These are phyloP conservation scores for Philereme vetulata DNA, from an alignment of 2,888 invertebrate genomes.

Conservation along the genomic window DNA sequence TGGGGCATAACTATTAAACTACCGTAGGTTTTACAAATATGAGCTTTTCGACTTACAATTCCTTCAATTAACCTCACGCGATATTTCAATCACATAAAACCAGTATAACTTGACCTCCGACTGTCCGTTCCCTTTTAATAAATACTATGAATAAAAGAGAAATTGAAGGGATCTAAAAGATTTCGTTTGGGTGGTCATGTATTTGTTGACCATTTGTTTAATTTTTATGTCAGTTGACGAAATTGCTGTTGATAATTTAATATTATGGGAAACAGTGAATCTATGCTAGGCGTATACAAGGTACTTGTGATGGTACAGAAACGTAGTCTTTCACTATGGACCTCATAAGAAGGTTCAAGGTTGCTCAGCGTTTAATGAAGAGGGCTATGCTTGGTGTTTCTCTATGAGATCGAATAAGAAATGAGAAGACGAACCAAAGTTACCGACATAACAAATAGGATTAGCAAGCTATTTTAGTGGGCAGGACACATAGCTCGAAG, in stretches of 20 bases:
- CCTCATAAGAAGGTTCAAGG: no score
- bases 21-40: no score
- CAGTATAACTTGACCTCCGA: slow-evolving; percentile 36
- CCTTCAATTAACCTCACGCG: slow-evolving; percentile 49
- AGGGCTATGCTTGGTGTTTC: no score
- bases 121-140: slow-evolving; percentile 28
- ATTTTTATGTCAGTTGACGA: slow-evolving; percentile 14
- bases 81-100: slow-evolving; percentile 43
- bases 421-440: no score
- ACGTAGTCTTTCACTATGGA: no score
- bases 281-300: neutral
- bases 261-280: slow-evolving; percentile 12
- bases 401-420: no score
- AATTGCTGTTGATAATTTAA: slow-evolving; percentile 6
- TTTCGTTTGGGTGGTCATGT: slow-evolving; percentile 29
- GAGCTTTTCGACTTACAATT: slow-evolving; percentile 22
- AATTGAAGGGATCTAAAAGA: slow-evolving; percentile 28
- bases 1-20: no score
- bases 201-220: slow-evolving; percentile 4
- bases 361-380: no score
- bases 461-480: no score
- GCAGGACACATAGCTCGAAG: no score
- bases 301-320: no score
- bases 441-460: no score
- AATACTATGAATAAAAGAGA: slow-evolving; percentile 13